Percentiles rank a stretch among this genome's conserved stretches.
These are phyloP conservation scores for Zosterops borbonicus DNA, from an alignment of 2,113 vertebrate species.

Conservation along the genomic window DNA sequence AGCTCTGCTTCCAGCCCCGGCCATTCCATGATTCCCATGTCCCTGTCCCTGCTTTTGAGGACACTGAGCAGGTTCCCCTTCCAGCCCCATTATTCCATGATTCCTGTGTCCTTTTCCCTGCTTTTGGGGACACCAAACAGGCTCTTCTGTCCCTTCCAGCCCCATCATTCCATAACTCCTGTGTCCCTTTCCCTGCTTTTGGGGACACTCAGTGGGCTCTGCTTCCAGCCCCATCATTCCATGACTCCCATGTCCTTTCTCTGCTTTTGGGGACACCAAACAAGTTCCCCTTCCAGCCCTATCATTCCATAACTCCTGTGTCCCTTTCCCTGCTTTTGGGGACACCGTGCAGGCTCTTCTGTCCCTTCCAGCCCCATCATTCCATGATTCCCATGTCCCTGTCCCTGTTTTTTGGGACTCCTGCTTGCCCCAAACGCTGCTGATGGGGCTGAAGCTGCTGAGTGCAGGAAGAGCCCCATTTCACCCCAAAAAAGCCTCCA, in stretches of 20 bases:
- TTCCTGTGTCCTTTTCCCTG: neutral
- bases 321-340: neutral
- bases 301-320: neutral
- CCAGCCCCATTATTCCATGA: neutral
- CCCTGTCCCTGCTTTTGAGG: neutral
- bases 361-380: neutral
- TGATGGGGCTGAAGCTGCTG: accelerated
- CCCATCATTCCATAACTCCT: too few species aligned
- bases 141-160: too few species aligned
- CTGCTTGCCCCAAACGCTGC: neutral
- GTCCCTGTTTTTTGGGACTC: too few species aligned
- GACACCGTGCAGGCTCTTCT: neutral
- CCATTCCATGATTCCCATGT: neutral
- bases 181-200: neutral
- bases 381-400: accelerated
- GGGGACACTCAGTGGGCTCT: neutral
- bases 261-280: neutral
- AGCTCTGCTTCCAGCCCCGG: too few species aligned
- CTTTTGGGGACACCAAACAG: neutral
- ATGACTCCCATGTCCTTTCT: too few species aligned
- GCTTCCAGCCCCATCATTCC: too few species aligned
- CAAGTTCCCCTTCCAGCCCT: too few species aligned
- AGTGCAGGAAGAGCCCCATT: accelerated
- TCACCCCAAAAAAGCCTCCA: neutral
- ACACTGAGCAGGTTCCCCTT: too few species aligned